Base-by-base conservation (phyloP, 2,113 vertebrate species). In the Lampris megalopsis region DNA sequence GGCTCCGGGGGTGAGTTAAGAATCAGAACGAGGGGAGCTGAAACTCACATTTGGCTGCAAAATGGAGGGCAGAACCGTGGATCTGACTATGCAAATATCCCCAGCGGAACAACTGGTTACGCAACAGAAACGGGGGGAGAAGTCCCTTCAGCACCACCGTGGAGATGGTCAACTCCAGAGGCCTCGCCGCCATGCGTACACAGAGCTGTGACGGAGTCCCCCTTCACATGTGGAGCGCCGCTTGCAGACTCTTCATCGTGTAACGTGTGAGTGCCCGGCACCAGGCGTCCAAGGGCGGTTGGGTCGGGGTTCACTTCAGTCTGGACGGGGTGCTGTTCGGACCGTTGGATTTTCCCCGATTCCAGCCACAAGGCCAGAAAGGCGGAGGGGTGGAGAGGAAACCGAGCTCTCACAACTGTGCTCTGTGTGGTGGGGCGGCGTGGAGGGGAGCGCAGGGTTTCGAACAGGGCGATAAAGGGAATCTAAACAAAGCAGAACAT, bases 401-500 rank as follows among this genome's bases (percentile, higher is more conserved):
- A 60, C 68, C 69, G 45, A 75, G 53, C 62, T 24, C 24, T 24
- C 24, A 24, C 0, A 24, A 24, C 24, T 24, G 24, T 24, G 24
- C 24, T 24, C 24, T 24, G 24, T 24, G 24, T 24, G 64, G 13
- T 45, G 66, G 58, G 61, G 47, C 59, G 60, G 37, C 65, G n/a
- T 35, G 59, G 60, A 71, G 43, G 0, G 54, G 59, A 11, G n/a
- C 5, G 58, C 24, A 53, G 59, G 79, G 68, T 84, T 85, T 63
- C 68, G 45, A 62, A 5, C 41, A 73, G 48, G 36, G 40, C 9
- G 81, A 80, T 83, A 80, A 80, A 77, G 71, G 65, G 77, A 75
- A 78, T 67, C 72, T 69, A 85, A 87, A 88, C 84, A 89, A 82
- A 77, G 71, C 71, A n/a, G 43, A 75, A 88, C 64, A 58, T 64